These are phyloP conservation scores for Pentalonia nigronervosa DNA, from an alignment of 1,140 invertebrate genomes.

Conservation along the genomic window DNA sequence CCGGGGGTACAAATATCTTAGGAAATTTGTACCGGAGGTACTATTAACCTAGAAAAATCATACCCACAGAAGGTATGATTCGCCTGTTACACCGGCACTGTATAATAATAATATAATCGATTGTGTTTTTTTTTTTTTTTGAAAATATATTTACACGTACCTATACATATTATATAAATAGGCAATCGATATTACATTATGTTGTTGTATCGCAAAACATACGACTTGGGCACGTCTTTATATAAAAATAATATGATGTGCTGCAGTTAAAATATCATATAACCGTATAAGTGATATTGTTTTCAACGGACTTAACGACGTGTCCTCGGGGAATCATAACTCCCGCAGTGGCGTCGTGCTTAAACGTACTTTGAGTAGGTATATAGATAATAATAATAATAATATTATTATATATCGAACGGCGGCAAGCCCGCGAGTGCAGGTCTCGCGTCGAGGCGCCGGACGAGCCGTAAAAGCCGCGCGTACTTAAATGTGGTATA, in stretches of 20 bases:
- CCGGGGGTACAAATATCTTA: too few relatives aligned
- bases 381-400: background rate
- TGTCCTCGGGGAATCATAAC: background rate
- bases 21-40: too few relatives aligned
- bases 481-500: background rate
- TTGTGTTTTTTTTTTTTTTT: too few relatives aligned
- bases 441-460: background rate
- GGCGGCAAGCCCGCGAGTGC: background rate
- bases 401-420: background rate
- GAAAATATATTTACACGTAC: too few relatives aligned
- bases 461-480: background rate
- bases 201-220: background rate
- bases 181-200: background rate
- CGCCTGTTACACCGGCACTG: too few relatives aligned
- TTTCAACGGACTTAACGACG: conserved; percentile 11
- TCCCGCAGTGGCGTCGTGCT: background rate
- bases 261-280: background rate
- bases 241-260: background rate
- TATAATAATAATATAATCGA: too few relatives aligned
- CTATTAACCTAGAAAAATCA: too few relatives aligned
- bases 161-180: too few relatives aligned
- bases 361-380: background rate
- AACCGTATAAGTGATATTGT: background rate
- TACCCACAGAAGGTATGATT: too few relatives aligned
- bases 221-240: background rate